Conservation (phyloP, 1,140 invertebrate species). For the Drosophila bocqueti region DNA sequence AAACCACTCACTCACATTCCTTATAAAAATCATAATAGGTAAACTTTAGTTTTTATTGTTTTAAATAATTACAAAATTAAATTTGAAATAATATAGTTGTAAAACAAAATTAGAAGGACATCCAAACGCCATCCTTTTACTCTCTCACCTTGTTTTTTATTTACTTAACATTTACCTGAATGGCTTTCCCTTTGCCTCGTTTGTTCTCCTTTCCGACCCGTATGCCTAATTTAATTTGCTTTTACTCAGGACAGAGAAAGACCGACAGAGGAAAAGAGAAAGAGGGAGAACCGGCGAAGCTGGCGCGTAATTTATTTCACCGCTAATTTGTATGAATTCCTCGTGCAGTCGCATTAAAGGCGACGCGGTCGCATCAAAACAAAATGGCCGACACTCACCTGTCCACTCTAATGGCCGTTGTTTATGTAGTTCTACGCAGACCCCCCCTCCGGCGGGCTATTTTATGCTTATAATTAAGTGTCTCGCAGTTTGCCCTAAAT, state of each 20-base stretch:
- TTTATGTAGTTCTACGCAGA: slow-evolving; percentile 44
- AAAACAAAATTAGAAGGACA: not conserved
- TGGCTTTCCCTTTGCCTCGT: slow-evolving; percentile 17
- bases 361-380: slow-evolving; percentile 52
- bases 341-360: slow-evolving; percentile 58
- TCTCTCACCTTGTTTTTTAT: slow-evolving; percentile 29
- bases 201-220: slow-evolving; percentile 1
- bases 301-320: slow-evolving; percentile 68
- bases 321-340: slow-evolving; percentile 78
- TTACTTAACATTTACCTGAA: slow-evolving; percentile 58
- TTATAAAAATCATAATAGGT: not conserved
- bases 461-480: slow-evolving; percentile 79
- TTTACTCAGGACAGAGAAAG: slow-evolving; percentile 11
- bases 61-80: not conserved
- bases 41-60: not conserved
- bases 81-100: not conserved
- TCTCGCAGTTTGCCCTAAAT: slow-evolving; percentile 45
- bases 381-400: slow-evolving; percentile 57
- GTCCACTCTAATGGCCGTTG: slow-evolving; percentile 56
- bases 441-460: slow-evolving; percentile 24
- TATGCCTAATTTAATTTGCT: slow-evolving; percentile 66
- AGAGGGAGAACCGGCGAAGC: slow-evolving; percentile 21
- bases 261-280: not conserved
- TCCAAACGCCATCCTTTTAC: not conserved
- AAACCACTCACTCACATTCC: not conserved